Conservation (phyloP, 2,797 vertebrate genomes). For the Crypturellus tataupa region DNA sequence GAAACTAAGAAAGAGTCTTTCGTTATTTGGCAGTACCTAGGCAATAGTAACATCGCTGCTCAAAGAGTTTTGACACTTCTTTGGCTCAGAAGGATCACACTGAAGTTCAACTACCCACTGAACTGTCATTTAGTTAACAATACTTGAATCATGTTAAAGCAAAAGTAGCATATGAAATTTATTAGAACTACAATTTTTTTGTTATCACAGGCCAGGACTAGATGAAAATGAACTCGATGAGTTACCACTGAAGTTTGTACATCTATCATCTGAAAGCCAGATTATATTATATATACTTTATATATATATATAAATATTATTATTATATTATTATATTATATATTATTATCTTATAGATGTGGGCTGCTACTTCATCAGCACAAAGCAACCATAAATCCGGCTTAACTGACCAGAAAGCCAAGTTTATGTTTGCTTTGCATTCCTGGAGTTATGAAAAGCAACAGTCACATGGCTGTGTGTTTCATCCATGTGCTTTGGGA, state of each 20-base stretch:
- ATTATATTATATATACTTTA: too few relatives aligned
- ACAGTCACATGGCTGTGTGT: neutral
- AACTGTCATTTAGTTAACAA: neutral
- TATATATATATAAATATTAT: too few relatives aligned
- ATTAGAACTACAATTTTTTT: neutral
- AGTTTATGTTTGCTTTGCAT: neutral
- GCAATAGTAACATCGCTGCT: neutral
- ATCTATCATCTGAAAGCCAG: fast-evolving
- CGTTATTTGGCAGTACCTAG: neutral
- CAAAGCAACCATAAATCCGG: neutral
- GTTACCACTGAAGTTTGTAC: neutral
- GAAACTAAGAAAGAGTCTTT: neutral
- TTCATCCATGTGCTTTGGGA: neutral
- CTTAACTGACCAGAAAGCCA: neutral
- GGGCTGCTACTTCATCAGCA: neutral
- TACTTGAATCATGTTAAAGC: neutral
- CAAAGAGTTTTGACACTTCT: neutral
- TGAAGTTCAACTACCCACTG: neutral
- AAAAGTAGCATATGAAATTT: neutral
- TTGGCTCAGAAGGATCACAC: neutral
- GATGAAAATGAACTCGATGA: neutral
- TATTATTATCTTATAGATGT: neutral
- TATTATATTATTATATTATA: too few relatives aligned
- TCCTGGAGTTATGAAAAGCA: neutral
- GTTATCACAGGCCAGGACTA: neutral